Base-by-base conservation (phyloP, 2,888 invertebrate genomes). In the Philhelius pedissequus region DNA sequence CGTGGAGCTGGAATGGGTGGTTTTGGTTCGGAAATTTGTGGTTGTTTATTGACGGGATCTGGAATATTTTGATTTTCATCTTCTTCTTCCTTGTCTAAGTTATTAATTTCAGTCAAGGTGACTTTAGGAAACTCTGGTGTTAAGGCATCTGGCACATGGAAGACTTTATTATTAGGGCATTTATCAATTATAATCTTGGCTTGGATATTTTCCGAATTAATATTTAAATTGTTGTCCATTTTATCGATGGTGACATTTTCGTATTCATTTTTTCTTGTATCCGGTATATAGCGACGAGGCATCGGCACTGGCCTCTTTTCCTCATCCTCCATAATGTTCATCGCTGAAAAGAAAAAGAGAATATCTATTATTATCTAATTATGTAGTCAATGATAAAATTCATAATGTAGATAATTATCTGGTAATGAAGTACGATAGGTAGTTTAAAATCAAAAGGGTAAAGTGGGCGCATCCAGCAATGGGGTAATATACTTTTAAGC, bases 1-100 rank as follows among this genome's bases (percentile, higher is more conserved):
- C 91, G 87, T 9, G 91, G 91, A n/a, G 90, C 90, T 38, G 91
- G 91, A 60, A 87, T 88, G 0, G 91, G 91, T 4, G 87, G 89
- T 5, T 87, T 89, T 25, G 88, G 86, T 86, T 38, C 8, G 68
- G 4, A 54, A 32, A 30, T 48, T 32, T 56, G 64, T 35, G 50
- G 56, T 32, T 27, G 9, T 35, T 52, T 22, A 30, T 76, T 86
- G 43, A 56, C 45, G 27, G 69, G 62, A 4, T 80, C 76, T 32
- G 76, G 80, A 18, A 90, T 89, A 88, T 89, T 89, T 87, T 89
- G 89, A 87, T 91, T 91, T 32, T 89, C 90, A 88, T 91, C 88
- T 0, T 35, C 64, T 2, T 48, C 35, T 1, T 89, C 89, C 69
- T 90, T 89, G 3, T 91, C 70, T 74, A n/a, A n/a, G n/a, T 89